Conservation (phyloP, 2,797 vertebrate genomes). For the Anniella stebbinsi region DNA sequence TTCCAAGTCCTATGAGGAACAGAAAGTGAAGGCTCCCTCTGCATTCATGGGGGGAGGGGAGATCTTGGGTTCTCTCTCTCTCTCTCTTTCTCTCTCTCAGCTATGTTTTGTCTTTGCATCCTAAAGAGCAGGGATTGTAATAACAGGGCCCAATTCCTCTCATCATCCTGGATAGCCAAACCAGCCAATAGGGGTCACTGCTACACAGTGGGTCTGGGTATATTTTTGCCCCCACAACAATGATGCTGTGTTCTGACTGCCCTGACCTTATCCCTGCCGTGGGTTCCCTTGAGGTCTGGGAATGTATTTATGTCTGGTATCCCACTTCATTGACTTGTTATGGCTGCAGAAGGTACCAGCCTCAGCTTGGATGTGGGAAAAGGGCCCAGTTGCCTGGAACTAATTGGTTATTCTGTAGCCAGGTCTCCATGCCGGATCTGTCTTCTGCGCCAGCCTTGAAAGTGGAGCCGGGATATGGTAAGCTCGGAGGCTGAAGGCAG, state of each 20-base stretch:
- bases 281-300: background rate
- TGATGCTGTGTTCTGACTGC: background rate
- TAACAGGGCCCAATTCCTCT: background rate
- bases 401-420: constrained; percentile 81
- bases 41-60: background rate
- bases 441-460: constrained; percentile 72
- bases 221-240: background rate
- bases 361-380: background rate
- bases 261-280: background rate
- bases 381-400: background rate
- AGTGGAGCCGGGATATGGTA: constrained; percentile 78
- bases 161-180: constrained; percentile 1
- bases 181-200: constrained; percentile 35
- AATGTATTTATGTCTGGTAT: background rate
- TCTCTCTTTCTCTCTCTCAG: background rate
- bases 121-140: background rate
- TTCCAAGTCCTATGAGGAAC: background rate
- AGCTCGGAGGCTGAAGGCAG: constrained; percentile 46
- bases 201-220: background rate
- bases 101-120: background rate
- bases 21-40: background rate
- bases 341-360: background rate
- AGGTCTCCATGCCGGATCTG: constrained; percentile 75
- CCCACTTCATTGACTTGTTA: background rate
- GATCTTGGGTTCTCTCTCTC: background rate